Evolutionary conservation across 1,140 invertebrate species (phyloP), one percentile per base, ranked within the genome.

Genomic region (Elysia chlorotica): DNA sequence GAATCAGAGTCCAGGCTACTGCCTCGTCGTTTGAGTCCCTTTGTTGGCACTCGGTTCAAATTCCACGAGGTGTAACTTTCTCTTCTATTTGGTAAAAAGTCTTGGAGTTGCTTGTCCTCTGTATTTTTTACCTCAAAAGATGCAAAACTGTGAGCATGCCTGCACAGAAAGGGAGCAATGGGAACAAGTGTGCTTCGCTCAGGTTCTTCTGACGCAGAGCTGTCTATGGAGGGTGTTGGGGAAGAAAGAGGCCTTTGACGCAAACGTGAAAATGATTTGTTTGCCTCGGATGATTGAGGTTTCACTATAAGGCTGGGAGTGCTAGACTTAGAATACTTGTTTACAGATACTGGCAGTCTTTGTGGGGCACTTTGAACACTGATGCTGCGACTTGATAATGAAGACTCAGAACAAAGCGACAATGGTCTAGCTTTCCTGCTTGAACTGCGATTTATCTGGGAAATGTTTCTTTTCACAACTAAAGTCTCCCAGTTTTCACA

Each of bases 401-500:
- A n/a, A n/a, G n/a, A n/a, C n/a, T n/a, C n/a, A n/a, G 67, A 69
- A 1, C 2, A n/a, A 53, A 56, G 41, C 10, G 63, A 59, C 14
- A 48, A 59, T 5, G 23, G 59, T 1, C 19, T 6, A 17, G 21
- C 28, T 28, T 61, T 69, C 33, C 23, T 59, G 1, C 19, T 69
- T 6, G 2, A 30, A 31, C 5, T 10, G 17, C 19, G 4, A 33
- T 38, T 21, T 10, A 59, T 21, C 28, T 59, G 1, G 2, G 54
- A 69, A 17, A 69, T 59, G 35, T 36, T 53, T 28, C 67, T 28
- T 59, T 69, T 69, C 25, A 69, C 67, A 38, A 69, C 23, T 14
- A 69, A 36, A 4, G 53, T 54, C 53, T 69, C 33, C 54, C 37
- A 69, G 35, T 59, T 59, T 19, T 53, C 36, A 14, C 53, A 69